Base-by-base conservation (phyloP, 2,113 vertebrate species). In the Climacteris rufus region DNA sequence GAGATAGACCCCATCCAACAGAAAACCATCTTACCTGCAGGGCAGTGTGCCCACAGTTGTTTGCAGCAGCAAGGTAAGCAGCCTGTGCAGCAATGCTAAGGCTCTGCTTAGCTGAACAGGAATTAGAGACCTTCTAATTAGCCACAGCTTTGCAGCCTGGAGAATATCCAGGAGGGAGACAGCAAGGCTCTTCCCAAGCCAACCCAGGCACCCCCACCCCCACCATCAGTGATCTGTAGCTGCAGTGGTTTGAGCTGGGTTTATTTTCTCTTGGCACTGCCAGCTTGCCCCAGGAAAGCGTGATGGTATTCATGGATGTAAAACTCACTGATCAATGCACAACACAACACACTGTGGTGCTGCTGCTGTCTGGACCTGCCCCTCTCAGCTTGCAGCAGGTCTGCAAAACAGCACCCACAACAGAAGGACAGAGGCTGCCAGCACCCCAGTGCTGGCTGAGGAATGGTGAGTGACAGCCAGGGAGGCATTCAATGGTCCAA, bases 201-300 rank as follows among this genome's bases (percentile, higher is more conserved):
- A 83, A 17, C 7, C 27, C 2, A 22, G 9, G 3, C 54, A 37
- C 7, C 16, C 49, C n/a, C 28, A 10, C 11, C 9, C 45, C 35
- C 61, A 30, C 17, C 82, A 53, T 20, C 52, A 95, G 56, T 39
- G 44, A 83, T 66, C 23, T 13, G 60, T 24, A 84, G 59, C 33
- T 82, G 60, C 70, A 56, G 44, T 40, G 76, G 78, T 88, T 89
- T 89, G 68, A 95, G 61, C 65, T 77, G 64, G 60, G 54, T 97
- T 97, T 97, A 97, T 97, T 97, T 89, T 70, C 64, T 64, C 61
- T 82, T 95, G 85, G 91, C 75, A 90, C 82, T 78, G 78, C 63
- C 61, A 65, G 91, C 84, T 89, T 95, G 75, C 54, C 54, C 65
- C 63, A n/a, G 65, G 74, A 96, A 83, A 93, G 83, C 35, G 3